phyloP scores from a whole-genome alignment of 2,888 invertebrate genomes.

The Merodon equestris region DNA sequence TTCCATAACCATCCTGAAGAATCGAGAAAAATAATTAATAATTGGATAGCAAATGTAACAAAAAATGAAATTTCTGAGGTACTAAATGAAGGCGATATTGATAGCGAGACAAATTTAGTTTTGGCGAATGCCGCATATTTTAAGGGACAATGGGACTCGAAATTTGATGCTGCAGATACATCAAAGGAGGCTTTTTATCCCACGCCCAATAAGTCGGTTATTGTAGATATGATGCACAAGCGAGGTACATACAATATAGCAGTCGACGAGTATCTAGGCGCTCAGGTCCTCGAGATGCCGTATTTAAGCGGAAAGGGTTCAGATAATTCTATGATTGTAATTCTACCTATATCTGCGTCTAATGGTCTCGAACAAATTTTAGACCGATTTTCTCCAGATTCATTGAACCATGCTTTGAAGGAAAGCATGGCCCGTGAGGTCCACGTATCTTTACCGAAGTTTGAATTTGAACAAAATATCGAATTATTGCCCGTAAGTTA shows the following conservation, averaged over 20 bases:
- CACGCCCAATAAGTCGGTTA: conserved; percentile 84
- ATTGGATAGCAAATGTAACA: conserved; percentile 88
- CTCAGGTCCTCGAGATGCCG: conserved; percentile 90
- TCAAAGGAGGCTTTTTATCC: conserved; percentile 88
- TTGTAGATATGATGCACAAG: conserved; percentile 93
- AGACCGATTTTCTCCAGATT: conserved; percentile 84
- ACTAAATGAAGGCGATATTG: conserved; percentile 83
- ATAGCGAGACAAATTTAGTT: conserved; percentile 84
- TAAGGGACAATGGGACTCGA: conserved; percentile 91
- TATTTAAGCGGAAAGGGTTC: conserved; percentile 87
- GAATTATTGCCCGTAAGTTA: conserved; percentile 84
- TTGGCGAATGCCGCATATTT: conserved; percentile 94
- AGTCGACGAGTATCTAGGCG: conserved; percentile 87
- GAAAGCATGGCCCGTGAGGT: conserved; percentile 86
- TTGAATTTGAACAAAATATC: conserved; percentile 86
- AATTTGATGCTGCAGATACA: conserved; percentile 86
- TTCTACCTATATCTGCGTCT: conserved; percentile 85
- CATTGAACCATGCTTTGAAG: conserved; percentile 83
- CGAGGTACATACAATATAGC: conserved; percentile 90
- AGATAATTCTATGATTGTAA: conserved; percentile 90
- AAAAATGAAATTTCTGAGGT: conserved; percentile 88
- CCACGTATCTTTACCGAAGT: conserved; percentile 89
- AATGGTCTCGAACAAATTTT: conserved; percentile 84
- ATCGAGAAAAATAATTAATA: conserved; percentile 84
- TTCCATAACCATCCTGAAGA: conserved; percentile 83